Evolutionary conservation across 2,888 invertebrate species (phyloP).

Genomic region (Parnassius mnemosyne): DNA sequence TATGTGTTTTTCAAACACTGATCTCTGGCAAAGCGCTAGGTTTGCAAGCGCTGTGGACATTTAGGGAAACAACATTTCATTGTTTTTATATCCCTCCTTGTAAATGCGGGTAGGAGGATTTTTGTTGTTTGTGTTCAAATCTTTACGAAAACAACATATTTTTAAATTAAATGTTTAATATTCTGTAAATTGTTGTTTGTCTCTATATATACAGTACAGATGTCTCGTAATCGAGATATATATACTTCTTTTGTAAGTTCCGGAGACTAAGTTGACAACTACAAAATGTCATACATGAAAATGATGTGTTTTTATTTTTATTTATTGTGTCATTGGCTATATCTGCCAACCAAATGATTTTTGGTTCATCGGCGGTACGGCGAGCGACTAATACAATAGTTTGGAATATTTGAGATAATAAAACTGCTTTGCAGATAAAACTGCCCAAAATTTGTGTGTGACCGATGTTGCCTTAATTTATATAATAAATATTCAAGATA

Average conservation of each 20-base stretch:
- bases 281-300: too few species aligned
- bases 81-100: conserved; percentile 1
- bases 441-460: conserved; percentile 40
- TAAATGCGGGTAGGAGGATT: conserved; percentile 23
- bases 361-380: too few species aligned
- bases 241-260: too few species aligned
- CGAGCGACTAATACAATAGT: conserved; percentile 32
- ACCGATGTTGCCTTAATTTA: conserved; percentile 68
- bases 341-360: too few species aligned
- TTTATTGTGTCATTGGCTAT: too few species aligned
- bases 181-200: background rate
- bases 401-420: conserved; percentile 32
- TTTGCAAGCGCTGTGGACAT: conserved; percentile 30
- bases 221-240: background rate
- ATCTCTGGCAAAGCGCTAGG: conserved; percentile 32
- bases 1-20: conserved; percentile 60
- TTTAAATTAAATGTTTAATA: too few species aligned
- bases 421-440: conserved; percentile 43
- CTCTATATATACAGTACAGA: background rate
- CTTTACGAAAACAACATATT: too few species aligned
- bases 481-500: conserved; percentile 44
- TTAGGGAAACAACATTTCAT: conserved; percentile 17
- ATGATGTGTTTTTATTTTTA: too few species aligned
- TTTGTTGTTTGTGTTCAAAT: background rate
- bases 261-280: too few species aligned